Conservation (phyloP, 2,797 vertebrate genomes). For the Bufotes viridis region DNA sequence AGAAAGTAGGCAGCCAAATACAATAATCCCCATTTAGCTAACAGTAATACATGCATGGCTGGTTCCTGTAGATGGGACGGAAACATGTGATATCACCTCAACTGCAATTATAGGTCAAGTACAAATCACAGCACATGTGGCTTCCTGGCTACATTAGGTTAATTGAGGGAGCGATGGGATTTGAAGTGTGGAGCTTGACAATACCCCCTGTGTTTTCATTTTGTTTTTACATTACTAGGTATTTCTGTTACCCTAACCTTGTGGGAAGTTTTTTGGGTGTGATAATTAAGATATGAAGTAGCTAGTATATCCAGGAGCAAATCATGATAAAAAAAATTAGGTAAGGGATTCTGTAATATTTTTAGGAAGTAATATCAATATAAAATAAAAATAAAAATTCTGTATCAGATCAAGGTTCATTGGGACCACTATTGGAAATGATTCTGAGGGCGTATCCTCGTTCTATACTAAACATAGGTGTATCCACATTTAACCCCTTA, state of each 20-base stretch:
- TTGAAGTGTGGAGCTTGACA: slow-evolving; percentile 35
- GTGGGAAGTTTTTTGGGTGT: not conserved
- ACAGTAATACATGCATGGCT: slow-evolving; percentile 29
- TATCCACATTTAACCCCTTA: too few relatives aligned
- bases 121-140: slow-evolving; percentile 58
- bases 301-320: not conserved
- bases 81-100: slow-evolving; percentile 42
- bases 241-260: slow-evolving; percentile 2
- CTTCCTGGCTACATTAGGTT: slow-evolving; percentile 16
- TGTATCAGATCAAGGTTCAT: too few relatives aligned
- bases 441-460: too few relatives aligned
- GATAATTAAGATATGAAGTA: not conserved
- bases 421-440: too few relatives aligned
- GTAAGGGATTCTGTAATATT: too few relatives aligned
- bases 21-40: slow-evolving; percentile 51
- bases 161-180: slow-evolving; percentile 44
- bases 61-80: slow-evolving; percentile 35
- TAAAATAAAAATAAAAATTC: not conserved
- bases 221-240: slow-evolving; percentile 17
- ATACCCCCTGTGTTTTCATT: slow-evolving; percentile 28
- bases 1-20: slow-evolving; percentile 43
- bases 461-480: too few relatives aligned
- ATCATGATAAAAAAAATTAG: not conserved
- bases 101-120: slow-evolving; percentile 60
- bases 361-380: not conserved